phyloP scores from a whole-genome alignment of 2,888 invertebrate genomes.

The Ophion ventricosus region DNA sequence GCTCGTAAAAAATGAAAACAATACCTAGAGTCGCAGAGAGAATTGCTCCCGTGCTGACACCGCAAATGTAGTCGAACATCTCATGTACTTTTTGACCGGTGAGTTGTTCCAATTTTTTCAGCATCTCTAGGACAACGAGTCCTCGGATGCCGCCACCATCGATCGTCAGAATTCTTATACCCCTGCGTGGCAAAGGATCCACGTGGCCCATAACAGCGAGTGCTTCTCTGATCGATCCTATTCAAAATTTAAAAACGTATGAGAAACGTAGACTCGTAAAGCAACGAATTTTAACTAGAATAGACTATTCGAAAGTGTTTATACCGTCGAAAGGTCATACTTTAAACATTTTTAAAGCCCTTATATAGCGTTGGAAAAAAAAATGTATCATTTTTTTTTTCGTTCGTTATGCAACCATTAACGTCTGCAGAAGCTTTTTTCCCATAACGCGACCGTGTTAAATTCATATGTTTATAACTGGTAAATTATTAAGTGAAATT shows the following conservation, averaged over 20 bases:
- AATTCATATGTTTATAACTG: too few species aligned
- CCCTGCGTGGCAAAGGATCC: slow-evolving; percentile 88
- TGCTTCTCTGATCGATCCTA: slow-evolving; percentile 84
- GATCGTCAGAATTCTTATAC: slow-evolving; percentile 92
- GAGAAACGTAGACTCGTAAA: not conserved
- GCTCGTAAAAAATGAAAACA: slow-evolving; percentile 65
- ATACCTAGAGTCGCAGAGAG: slow-evolving; percentile 89
- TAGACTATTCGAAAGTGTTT: not conserved
- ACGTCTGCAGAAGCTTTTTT: too few species aligned
- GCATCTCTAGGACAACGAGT: slow-evolving; percentile 92
- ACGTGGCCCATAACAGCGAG: slow-evolving; percentile 89
- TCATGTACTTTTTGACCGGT: slow-evolving; percentile 89
- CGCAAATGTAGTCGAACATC: slow-evolving; percentile 94
- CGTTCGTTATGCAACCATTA: too few species aligned
- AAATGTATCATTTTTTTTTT: too few species aligned
- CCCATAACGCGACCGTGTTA: too few species aligned
- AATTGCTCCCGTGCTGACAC: slow-evolving; percentile 94
- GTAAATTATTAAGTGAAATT: too few species aligned
- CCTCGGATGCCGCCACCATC: slow-evolving; percentile 97
- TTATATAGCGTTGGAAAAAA: too few species aligned
- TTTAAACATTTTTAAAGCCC: too few species aligned
- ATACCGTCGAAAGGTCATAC: not conserved
- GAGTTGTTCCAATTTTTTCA: slow-evolving; percentile 90
- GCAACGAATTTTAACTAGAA: not conserved
- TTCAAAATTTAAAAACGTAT: not conserved